Percentiles rank a stretch among this genome's conserved stretches.
Evolutionary conservation across 2,888 invertebrate genomes (phyloP).

Genomic region (Hypena proboscidalis): DNA sequence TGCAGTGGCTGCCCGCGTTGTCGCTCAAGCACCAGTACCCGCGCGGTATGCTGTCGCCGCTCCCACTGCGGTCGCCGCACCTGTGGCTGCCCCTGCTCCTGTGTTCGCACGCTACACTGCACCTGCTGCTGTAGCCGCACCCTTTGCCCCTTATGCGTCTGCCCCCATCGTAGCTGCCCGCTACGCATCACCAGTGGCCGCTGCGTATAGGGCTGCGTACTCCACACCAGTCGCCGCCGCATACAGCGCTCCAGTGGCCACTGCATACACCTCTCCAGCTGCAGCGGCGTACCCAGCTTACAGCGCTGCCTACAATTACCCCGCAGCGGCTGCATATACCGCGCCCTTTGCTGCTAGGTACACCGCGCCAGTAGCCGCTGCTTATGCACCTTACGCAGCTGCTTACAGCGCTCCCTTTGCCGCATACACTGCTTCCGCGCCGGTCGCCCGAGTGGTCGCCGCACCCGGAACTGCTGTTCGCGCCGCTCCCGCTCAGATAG

Average conservation of each 20-base stretch:
- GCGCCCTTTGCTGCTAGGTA: slow-evolving; percentile 32
- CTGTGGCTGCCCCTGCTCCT: slow-evolving; percentile 26
- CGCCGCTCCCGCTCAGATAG: slow-evolving; percentile 87
- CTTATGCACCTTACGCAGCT: slow-evolving; percentile 18
- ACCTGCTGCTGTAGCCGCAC: slow-evolving; percentile 31
- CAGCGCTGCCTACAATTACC: slow-evolving; percentile 8
- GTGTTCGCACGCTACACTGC: slow-evolving; percentile 27
- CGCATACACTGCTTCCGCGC: slow-evolving; percentile 17
- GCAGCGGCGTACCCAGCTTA: slow-evolving; percentile 13
- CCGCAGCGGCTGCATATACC: slow-evolving; percentile 18
- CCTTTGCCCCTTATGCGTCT: slow-evolving; percentile 28
- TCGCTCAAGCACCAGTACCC: slow-evolving; percentile 29
- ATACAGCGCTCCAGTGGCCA: slow-evolving; percentile 16
- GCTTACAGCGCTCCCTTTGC: slow-evolving; percentile 42
- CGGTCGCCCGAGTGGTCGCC: slow-evolving; percentile 35
- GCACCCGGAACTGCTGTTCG: slow-evolving; percentile 60
- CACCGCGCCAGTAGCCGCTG: slow-evolving; percentile 13
- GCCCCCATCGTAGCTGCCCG: slow-evolving; percentile 42
- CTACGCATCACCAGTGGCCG: slow-evolving; percentile 44
- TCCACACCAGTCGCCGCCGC: slow-evolving; percentile 24
- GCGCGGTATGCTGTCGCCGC: slow-evolving; percentile 36
- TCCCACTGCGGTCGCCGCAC: slow-evolving; percentile 16
- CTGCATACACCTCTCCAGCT: slow-evolving; percentile 25
- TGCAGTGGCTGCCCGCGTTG: slow-evolving; percentile 19
- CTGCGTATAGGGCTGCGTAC: slow-evolving; percentile 26